These are phyloP conservation scores for Seriola quinqueradiata DNA, from an alignment of 2,113 vertebrate genomes.

Conservation along the genomic window DNA sequence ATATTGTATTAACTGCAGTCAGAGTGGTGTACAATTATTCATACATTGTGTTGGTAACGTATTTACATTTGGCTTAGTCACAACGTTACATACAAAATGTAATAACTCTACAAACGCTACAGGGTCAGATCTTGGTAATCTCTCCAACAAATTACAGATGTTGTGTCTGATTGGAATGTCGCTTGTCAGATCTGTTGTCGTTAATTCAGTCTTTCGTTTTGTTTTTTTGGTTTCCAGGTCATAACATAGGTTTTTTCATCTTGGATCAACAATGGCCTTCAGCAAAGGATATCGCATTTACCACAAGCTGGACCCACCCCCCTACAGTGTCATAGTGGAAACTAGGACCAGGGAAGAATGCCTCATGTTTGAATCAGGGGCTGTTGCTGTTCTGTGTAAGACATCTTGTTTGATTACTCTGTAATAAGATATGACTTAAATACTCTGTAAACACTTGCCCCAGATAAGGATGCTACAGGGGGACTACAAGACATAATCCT, in stretches of 20 bases:
- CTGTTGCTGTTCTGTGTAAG: slow-evolving; percentile 98
- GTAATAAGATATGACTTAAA: neutral
- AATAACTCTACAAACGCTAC: neutral
- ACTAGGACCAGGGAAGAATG: slow-evolving; percentile 93
- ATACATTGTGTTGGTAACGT: too few relatives aligned
- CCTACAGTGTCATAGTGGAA: slow-evolving; percentile 97
- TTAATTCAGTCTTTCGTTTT: neutral
- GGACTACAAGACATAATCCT: neutral
- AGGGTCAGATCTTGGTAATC: neutral
- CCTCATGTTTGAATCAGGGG: slow-evolving; percentile 97
- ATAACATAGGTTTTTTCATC: slow-evolving; percentile 57
- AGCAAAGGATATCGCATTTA: slow-evolving; percentile 98
- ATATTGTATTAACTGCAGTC: neutral
- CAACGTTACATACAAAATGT: neutral
- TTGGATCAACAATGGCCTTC: slow-evolving; percentile 91
- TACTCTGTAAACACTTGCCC: neutral
- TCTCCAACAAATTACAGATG: neutral
- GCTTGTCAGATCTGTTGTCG: neutral
- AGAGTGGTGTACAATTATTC: neutral
- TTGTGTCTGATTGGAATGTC: neutral
- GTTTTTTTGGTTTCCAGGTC: slow-evolving; percentile 54
- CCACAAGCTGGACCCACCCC: slow-evolving; percentile 96
- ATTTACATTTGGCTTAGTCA: neutral
- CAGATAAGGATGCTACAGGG: neutral
- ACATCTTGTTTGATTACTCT: slow-evolving; percentile 24